Evolutionary conservation across 2,888 invertebrate species (phyloP), one percentile per base, ranked within the genome.

Genomic region (Exocentrus adspersus): DNA sequence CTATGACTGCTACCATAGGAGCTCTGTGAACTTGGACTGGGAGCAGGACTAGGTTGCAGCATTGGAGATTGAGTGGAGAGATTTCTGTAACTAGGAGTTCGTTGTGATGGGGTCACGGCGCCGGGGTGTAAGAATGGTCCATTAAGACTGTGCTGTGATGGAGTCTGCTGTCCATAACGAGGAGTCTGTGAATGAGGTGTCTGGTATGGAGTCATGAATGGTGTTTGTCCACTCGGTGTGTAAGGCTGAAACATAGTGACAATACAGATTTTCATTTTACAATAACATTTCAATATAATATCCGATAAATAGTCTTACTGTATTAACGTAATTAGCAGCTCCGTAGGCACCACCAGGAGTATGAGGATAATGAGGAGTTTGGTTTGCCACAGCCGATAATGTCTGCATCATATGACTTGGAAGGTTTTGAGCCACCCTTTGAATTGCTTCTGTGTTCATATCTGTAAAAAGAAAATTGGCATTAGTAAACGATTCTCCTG

Each of bases 181-280:
- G 93, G 92, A 3, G 93, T 91, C 62, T 88, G 87, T 14, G 87
- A 84, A 73, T 88, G 88, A 0, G 91, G 90, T 1, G 92, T 90
- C 68, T 90, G 90, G 79, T 92, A 95, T 0, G 96, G 96, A 0
- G 96, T 96, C 92, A 97, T 93, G 84, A 94, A 94, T 0, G 96
- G 95, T 0, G 97, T 97, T 81, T 94, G 95, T 0, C 94, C 94
- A 56, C 94, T 94, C 1, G 95, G 95, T 17, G 95, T 95, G 80
- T 95, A 95, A 0, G 95, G 95, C 77, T 84, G 68, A 14, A 77
- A 76, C 9, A 19, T 24, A 7, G 24, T 24, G 3, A 24, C 24
- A 24, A 17, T 12, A 7, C 24, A 19, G 28, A 45, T 24, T 45
- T 28, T 46, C 24, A 46, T 4, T 9, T 5, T 16, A 12, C 9